Percentiles rank a stretch among this genome's conserved stretches.
Conservation (phyloP, 2,113 vertebrate species). For the Mormyrus iriodes region DNA sequence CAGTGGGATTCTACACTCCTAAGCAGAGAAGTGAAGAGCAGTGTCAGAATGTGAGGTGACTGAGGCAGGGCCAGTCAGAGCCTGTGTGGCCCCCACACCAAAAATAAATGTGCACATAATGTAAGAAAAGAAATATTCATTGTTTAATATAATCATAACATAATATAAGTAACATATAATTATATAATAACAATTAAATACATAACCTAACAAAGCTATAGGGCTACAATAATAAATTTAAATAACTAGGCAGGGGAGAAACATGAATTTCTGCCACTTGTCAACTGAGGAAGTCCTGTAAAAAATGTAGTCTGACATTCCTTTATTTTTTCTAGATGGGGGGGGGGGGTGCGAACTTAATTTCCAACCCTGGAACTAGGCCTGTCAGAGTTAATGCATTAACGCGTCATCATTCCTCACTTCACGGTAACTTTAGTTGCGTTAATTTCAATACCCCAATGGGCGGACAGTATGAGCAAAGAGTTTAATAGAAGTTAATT, state of each 20-base stretch:
- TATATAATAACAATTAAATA: neutral
- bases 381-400: neutral
- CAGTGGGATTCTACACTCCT: conserved; percentile 22
- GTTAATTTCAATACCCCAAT: neutral
- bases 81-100: neutral
- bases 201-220: neutral
- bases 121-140: neutral
- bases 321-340: neutral
- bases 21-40: neutral
- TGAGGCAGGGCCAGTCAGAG: neutral
- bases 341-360: neutral
- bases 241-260: neutral
- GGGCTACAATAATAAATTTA: neutral
- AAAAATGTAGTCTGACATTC: neutral
- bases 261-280: neutral
- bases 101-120: neutral
- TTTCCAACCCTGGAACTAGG: neutral
- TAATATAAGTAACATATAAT: neutral
- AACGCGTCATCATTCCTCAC: neutral
- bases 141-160: neutral
- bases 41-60: neutral
- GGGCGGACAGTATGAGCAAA: neutral
- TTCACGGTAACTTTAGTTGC: neutral
- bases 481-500: neutral
- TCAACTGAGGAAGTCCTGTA: neutral